A percentile compares a stretch with the other conserved stretches of the same genome.
Evolutionary conservation across 2,113 vertebrate species (phyloP).

Genomic region (Oenanthe melanoleuca): DNA sequence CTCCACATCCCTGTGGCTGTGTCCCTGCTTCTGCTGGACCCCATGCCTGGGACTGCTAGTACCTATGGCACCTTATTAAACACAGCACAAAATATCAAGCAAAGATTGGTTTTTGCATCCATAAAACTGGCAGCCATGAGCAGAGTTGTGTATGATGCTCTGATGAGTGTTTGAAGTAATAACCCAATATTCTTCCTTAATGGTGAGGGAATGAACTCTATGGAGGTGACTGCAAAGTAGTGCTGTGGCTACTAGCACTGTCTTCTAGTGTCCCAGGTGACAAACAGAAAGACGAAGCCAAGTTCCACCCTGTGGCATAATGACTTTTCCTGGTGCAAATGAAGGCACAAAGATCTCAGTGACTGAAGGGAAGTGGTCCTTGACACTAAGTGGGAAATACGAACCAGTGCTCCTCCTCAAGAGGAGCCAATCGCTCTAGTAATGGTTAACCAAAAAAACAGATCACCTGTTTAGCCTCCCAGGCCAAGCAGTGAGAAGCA

Average conservation of each 20-base stretch:
- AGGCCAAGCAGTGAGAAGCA: background rate
- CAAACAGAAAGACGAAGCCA: background rate
- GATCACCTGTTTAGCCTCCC: background rate
- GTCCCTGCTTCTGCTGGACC: background rate
- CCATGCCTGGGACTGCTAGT: background rate
- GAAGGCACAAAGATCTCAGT: background rate
- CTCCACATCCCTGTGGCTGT: background rate
- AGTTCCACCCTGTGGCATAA: background rate
- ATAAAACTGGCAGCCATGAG: background rate
- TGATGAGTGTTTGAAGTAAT: background rate
- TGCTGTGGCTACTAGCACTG: background rate
- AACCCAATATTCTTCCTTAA: background rate
- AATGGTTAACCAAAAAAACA: background rate
- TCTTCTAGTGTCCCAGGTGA: background rate
- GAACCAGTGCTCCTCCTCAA: background rate
- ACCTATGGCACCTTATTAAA: background rate
- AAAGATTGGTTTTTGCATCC: background rate
- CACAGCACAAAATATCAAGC: background rate
- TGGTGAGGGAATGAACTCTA: background rate
- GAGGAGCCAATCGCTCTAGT: background rate
- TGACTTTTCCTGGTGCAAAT: background rate
- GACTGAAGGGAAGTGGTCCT: background rate
- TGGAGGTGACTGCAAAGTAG: background rate
- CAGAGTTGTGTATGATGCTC: background rate
- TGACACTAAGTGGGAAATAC: background rate